A percentile compares a stretch with the other conserved stretches of the same genome.
Conservation (phyloP, 2,797 vertebrate genomes). For the Gallinago stenura region DNA sequence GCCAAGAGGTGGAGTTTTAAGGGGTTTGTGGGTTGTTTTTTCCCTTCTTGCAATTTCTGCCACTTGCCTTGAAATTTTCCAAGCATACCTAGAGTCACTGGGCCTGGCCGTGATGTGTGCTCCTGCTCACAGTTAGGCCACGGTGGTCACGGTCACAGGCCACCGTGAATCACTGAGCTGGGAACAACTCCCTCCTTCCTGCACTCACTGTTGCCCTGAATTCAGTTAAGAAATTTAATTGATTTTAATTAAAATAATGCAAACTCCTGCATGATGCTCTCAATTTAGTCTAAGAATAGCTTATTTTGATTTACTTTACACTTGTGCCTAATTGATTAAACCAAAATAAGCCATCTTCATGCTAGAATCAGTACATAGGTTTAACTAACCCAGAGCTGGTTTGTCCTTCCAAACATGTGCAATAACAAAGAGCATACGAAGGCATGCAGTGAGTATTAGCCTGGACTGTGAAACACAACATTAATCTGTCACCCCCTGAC, state of each 20-base stretch:
- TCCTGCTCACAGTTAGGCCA: not conserved
- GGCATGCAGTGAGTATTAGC: slow-evolving; percentile 57
- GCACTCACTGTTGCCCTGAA: not conserved
- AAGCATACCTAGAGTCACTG: not conserved
- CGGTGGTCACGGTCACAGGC: not conserved
- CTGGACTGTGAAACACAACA: slow-evolving; percentile 27
- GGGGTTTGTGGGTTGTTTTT: not conserved
- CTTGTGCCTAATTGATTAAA: not conserved
- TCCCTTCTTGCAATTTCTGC: not conserved
- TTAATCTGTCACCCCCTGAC: slow-evolving; percentile 74
- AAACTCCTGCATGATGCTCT: not conserved
- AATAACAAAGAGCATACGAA: slow-evolving; percentile 34
- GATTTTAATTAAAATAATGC: slow-evolving; percentile 2
- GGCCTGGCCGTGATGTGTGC: rapidly evolving
- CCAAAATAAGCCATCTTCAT: not conserved
- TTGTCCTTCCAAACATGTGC: not conserved
- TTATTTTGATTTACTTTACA: not conserved
- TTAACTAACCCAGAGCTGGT: not conserved
- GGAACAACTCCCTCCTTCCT: not conserved
- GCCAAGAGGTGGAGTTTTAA: slow-evolving; percentile 42
- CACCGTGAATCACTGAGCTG: not conserved
- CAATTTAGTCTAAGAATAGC: not conserved
- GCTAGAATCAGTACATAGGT: not conserved
- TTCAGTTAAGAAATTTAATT: not conserved
- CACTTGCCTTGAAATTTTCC: not conserved